Conservation (phyloP, 2,113 vertebrate genomes). For the Leptosomus discolor region DNA sequence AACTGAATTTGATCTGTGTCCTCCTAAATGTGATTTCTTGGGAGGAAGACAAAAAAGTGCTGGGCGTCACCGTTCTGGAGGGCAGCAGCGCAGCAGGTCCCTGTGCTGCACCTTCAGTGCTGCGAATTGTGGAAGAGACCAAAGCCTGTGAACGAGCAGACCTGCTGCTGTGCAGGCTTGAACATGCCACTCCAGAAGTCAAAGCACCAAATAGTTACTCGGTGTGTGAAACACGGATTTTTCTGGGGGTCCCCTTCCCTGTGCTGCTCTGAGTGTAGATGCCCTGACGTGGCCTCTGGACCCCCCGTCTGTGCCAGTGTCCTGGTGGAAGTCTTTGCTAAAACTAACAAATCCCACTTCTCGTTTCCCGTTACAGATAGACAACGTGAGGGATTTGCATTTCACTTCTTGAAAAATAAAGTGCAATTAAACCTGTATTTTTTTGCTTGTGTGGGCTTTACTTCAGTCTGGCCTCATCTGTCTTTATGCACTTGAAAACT, state of each 20-base stretch:
- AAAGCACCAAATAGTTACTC: rapidly evolving
- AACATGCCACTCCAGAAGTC: too few species aligned
- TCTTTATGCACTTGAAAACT: not conserved
- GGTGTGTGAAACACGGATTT: rapidly evolving
- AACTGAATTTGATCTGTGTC: not conserved
- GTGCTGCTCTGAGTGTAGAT: not conserved
- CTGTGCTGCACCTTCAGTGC: too few species aligned
- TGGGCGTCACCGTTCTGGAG: too few species aligned
- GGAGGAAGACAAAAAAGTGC: too few species aligned
- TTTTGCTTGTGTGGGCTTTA: not conserved
- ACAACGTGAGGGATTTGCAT: not conserved
- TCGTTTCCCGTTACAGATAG: rapidly evolving
- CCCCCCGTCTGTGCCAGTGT: rapidly evolving
- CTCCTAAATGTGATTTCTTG: too few species aligned
- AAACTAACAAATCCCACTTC: not conserved
- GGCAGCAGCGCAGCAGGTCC: not conserved
- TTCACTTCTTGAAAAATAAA: slow-evolving; percentile 55
- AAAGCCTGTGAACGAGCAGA: rapidly evolving
- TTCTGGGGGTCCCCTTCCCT: rapidly evolving
- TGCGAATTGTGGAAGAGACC: not conserved
- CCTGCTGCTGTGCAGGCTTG: rapidly evolving
- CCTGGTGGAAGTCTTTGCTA: not conserved
- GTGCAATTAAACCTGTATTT: slow-evolving; percentile 52
- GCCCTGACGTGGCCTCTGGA: rapidly evolving
- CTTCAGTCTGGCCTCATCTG: not conserved